Conservation (phyloP, 2,113 vertebrate genomes). For the Bagarius yarrelli region DNA sequence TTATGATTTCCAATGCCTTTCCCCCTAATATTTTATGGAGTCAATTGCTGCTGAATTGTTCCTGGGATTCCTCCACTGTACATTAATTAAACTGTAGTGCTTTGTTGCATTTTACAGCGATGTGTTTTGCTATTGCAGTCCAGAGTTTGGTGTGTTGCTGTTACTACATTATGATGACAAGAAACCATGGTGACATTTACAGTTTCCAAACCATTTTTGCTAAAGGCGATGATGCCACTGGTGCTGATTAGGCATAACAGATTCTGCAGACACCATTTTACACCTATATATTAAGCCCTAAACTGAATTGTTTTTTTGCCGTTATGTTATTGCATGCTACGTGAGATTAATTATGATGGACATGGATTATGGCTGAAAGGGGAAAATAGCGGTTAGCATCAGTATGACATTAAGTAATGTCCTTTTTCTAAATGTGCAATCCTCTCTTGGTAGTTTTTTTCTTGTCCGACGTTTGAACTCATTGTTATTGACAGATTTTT, state of each 20-base stretch:
- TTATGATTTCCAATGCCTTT: too few relatives aligned
- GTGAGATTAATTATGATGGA: slow-evolving; percentile 12
- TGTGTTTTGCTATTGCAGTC: slow-evolving; percentile 51
- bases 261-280: neutral
- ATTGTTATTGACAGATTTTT: neutral
- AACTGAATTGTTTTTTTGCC: slow-evolving; percentile 19
- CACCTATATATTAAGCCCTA: slow-evolving; percentile 31
- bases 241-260: slow-evolving; percentile 16
- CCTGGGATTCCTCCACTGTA: slow-evolving; percentile 37
- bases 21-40: slow-evolving; percentile 36
- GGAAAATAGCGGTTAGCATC: neutral
- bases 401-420: neutral
- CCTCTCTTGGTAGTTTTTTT: neutral
- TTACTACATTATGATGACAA: slow-evolving; percentile 26
- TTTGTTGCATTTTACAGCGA: slow-evolving; percentile 60
- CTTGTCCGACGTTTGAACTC: neutral
- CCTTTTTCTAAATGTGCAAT: neutral
- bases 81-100: slow-evolving; percentile 62
- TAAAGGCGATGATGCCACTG: slow-evolving; percentile 52
- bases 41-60: slow-evolving; percentile 35
- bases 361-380: slow-evolving; percentile 22
- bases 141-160: slow-evolving; percentile 25
- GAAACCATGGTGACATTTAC: slow-evolving; percentile 72
- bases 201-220: slow-evolving; percentile 65
- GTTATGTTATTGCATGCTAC: neutral